Conservation (phyloP, 2,888 invertebrate genomes). For the Philaethria dido region DNA sequence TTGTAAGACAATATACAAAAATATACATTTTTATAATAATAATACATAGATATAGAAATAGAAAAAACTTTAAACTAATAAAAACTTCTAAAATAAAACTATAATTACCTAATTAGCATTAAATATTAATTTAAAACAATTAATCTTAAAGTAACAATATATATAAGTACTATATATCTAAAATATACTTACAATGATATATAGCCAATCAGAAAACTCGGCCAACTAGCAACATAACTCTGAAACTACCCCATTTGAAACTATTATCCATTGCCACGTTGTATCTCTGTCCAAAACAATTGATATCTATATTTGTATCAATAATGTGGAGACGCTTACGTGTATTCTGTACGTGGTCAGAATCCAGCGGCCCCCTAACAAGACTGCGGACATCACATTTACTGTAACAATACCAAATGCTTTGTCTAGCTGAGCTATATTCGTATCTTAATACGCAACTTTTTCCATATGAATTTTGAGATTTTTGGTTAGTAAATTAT, state of each 20-base stretch:
- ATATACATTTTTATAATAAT: no score
- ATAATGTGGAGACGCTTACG: constrained; percentile 80
- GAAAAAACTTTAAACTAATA: no score
- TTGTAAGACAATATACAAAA: no score
- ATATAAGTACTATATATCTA: no score
- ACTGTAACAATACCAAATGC: constrained; percentile 63
- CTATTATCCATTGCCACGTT: constrained; percentile 64
- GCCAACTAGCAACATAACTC: constrained; percentile 8
- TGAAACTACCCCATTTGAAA: constrained; percentile 29
- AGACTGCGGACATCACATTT: constrained; percentile 57
- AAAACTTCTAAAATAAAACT: no score
- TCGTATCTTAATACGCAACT: constrained; percentile 29
- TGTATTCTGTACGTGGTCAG: constrained; percentile 75
- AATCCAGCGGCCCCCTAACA: constrained; percentile 62
- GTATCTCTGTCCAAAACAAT: constrained; percentile 80
- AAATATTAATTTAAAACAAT: no score
- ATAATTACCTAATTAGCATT: no score
- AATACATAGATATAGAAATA: no score
- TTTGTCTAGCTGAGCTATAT: constrained; percentile 50
- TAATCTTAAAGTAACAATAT: no score
- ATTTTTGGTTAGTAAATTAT: no score
- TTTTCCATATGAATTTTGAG: not conserved
- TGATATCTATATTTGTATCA: constrained; percentile 84
- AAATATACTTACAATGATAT: no score
- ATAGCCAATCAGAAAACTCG: no score